Evolutionary conservation across 1,140 invertebrate genomes (phyloP).

Genomic region (Brachionus rubens): DNA sequence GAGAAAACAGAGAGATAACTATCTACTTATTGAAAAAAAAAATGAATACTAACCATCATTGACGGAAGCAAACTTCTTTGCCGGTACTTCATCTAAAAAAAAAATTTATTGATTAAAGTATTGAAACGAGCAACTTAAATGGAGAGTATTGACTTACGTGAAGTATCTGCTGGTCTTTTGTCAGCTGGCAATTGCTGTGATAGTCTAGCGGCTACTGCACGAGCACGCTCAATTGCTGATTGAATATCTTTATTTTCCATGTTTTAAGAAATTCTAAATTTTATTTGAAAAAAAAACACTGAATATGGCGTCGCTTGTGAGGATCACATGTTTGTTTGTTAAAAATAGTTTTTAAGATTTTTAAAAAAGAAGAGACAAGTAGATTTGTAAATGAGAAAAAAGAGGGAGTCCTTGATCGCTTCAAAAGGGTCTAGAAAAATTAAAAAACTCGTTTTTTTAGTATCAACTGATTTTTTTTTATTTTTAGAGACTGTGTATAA

Average conservation of each 20-base stretch:
- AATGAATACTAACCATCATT: constrained; percentile 40
- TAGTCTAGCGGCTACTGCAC: constrained; percentile 31
- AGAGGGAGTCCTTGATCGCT: neutral
- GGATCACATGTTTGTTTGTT: neutral
- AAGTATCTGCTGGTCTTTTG: constrained; percentile 3
- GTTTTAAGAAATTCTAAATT: neutral
- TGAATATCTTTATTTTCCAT: constrained; percentile 41
- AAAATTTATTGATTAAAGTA: neutral
- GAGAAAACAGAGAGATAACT: constrained; percentile 25
- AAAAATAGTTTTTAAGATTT: neutral
- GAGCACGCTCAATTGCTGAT: constrained; percentile 16
- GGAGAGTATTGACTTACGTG: neutral
- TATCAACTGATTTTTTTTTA: no score
- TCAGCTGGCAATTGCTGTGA: constrained; percentile 17
- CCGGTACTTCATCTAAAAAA: constrained; percentile 35
- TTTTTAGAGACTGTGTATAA: constrained; percentile 25
- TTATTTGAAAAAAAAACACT: neutral
- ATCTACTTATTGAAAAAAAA: neutral
- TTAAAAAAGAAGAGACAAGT: neutral
- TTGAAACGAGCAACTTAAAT: neutral
- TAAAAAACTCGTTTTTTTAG: neutral
- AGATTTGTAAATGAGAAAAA: neutral
- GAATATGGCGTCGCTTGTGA: constrained; percentile 19
- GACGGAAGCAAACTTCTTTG: constrained; percentile 44
- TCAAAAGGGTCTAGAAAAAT: constrained; percentile 3